Base-by-base conservation (phyloP, 2,797 vertebrate genomes). In the Podarcis lilfordi region DNA sequence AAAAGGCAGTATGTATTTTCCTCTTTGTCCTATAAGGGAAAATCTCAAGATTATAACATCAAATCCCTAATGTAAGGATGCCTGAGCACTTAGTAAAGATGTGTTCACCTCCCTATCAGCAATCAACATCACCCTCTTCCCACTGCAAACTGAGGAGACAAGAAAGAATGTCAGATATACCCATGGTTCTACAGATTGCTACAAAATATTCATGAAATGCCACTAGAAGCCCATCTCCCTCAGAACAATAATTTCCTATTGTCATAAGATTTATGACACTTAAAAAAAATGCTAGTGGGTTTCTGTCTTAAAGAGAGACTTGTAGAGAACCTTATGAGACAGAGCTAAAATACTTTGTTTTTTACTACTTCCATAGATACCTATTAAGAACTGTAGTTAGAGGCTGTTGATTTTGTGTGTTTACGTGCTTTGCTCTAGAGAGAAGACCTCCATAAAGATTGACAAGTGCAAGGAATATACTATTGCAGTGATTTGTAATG, bases 401-500 rank as follows among this genome's bases (percentile, higher is more conserved):
- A n/a, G 15, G 15, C 78, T 78, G 43, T 35, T 69, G 35, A 25
- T 59, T 59, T 78, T 55, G 50, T 55, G 50, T 55, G 50, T 50
- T 55, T 25, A 92, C 83, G 90, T 92, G 85, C 86, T 88, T 91
- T 93, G 85, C 83, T 95, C 88, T 95, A 94, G 93, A 94, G 92
- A 81, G 85, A 84, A 94, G 89, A 86, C 89, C 89, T 93, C 92
- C 91, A 83, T 94, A 94, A 94, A 92, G 90, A 75, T 86, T 94
- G 90, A 88, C 91, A 91, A 87, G 81, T 93, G 86, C 92, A 95
- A n/a, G 89, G 5, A 91, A 89, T 92, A 92, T 92, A 81, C 90
- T 92, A 93, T 92, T 93, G 84, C 92, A 90, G 80, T 94, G 93
- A 92, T 93, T 93, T 95, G 91, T 92, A 94, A 93, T 95, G 23